Evolutionary conservation across 2,797 vertebrate species (phyloP).

Genomic region (Sebastes matsubarae): DNA sequence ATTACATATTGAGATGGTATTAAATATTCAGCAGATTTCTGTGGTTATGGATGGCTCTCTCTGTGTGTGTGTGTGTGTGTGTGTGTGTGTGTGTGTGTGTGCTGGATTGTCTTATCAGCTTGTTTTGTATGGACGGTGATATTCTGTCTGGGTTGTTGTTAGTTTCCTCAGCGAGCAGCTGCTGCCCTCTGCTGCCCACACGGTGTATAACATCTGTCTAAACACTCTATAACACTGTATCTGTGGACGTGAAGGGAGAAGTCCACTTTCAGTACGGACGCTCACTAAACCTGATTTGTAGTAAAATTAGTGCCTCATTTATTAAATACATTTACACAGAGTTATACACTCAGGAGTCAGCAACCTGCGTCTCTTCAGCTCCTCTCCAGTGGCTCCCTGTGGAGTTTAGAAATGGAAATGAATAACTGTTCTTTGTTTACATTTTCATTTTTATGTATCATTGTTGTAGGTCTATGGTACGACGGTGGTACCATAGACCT

Average conservation of each 20-base stretch:
- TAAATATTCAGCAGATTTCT: constrained; percentile 54
- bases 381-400: too few relatives aligned
- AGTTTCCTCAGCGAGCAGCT: background rate
- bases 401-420: too few relatives aligned
- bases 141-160: background rate
- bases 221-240: background rate
- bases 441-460: too few relatives aligned
- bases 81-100: constrained; percentile 12
- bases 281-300: background rate
- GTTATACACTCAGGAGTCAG: too few relatives aligned
- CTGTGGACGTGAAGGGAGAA: background rate
- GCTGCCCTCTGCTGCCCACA: constrained; percentile 53
- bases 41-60: background rate
- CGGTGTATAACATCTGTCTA: background rate
- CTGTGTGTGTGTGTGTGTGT: background rate
- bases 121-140: constrained; percentile 6
- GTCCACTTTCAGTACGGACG: background rate
- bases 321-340: too few relatives aligned
- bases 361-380: too few relatives aligned
- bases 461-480: too few relatives aligned
- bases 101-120: background rate
- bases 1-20: constrained; percentile 55
- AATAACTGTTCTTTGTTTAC: too few relatives aligned
- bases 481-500: too few relatives aligned
- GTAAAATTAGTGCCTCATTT: background rate